A percentile compares a stretch with the other conserved stretches of the same genome.
phyloP scores from a whole-genome alignment of 2,113 vertebrate genomes.

The Oenanthe oenanthe region DNA sequence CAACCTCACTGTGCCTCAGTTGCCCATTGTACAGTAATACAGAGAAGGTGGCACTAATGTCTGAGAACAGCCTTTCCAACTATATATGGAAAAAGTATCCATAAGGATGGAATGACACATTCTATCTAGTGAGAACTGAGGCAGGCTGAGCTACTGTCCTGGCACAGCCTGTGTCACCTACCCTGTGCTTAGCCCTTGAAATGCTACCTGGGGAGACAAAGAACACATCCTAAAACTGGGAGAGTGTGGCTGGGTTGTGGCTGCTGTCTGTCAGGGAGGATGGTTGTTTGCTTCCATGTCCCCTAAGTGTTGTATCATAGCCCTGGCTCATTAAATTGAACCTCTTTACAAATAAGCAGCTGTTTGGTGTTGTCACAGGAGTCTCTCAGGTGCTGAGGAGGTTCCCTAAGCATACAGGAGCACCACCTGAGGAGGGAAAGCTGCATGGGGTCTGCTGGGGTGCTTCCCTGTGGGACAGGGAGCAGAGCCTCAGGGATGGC shows the following conservation, averaged over 20 bases:
- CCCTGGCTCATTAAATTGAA: neutral
- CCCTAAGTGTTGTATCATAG: neutral
- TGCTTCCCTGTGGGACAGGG: neutral
- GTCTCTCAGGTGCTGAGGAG: neutral
- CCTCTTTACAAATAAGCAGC: neutral
- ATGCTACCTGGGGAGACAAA: neutral
- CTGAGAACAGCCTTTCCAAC: neutral
- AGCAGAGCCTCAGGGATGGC: neutral
- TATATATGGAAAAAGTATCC: accelerated
- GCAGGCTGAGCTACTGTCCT: neutral
- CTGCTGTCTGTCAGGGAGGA: neutral
- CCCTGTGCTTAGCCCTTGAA: neutral
- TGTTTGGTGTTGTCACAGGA: neutral
- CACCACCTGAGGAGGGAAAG: neutral
- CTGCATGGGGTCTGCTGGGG: neutral
- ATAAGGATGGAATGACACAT: neutral
- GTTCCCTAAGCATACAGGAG: neutral
- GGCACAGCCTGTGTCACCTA: neutral
- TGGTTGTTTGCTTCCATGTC: neutral
- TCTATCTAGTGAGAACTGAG: neutral
- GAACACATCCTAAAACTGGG: neutral
- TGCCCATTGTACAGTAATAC: neutral
- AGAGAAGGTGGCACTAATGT: neutral
- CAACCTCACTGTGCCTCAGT: neutral
- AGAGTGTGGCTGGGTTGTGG: neutral